Evolutionary conservation across 2,113 vertebrate species (phyloP).

Genomic region (Phoenicopterus ruber): DNA sequence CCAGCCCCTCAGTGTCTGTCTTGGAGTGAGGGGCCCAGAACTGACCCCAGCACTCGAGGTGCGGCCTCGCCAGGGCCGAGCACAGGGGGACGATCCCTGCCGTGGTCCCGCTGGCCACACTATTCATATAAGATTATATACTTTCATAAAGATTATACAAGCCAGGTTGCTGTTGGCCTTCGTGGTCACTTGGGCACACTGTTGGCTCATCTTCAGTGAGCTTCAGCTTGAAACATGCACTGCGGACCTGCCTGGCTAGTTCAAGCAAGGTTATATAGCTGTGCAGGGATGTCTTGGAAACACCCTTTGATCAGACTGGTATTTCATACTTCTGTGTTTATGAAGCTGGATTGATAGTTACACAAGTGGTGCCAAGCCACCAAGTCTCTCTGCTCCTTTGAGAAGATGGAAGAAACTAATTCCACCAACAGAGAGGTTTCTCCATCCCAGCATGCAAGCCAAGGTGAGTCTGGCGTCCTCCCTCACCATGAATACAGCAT

Average conservation of each 20-base stretch:
- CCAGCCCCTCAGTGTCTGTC: too few species aligned
- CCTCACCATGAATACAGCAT: fast-evolving
- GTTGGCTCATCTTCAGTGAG: too few species aligned
- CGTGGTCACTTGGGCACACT: too few species aligned
- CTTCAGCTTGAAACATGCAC: neutral
- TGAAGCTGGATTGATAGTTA: neutral
- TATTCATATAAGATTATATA: too few species aligned
- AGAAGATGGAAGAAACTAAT: neutral
- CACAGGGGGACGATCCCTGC: too few species aligned
- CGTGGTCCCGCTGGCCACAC: too few species aligned
- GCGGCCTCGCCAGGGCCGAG: too few species aligned
- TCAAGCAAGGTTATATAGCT: neutral
- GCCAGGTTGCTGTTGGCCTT: too few species aligned
- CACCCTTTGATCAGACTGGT: neutral
- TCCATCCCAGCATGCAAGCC: neutral
- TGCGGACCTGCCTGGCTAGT: neutral
- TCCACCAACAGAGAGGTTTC: neutral
- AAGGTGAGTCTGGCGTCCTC: neutral
- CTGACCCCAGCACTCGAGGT: too few species aligned
- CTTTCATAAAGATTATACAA: too few species aligned
- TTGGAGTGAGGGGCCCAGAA: too few species aligned
- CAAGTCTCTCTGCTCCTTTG: neutral
- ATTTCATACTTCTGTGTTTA: neutral
- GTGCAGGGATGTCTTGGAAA: neutral
- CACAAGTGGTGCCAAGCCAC: neutral